Conservation (phyloP, 2,113 vertebrate genomes). For the Rhadina sibilatrix region DNA sequence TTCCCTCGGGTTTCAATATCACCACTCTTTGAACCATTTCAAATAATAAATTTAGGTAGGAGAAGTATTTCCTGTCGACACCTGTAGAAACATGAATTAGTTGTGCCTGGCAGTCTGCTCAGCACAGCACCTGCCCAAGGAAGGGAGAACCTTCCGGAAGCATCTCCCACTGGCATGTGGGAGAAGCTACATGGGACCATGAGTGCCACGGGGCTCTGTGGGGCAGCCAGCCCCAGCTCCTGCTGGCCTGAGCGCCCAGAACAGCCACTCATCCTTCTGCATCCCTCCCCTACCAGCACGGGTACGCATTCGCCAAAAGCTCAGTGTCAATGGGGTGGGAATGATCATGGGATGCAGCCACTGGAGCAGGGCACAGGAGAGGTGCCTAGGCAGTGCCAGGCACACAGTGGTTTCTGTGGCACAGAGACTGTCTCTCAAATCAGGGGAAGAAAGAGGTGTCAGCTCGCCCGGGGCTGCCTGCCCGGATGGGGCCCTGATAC, state of each 20-base stretch:
- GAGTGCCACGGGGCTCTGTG: accelerated
- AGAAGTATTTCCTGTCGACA: neutral
- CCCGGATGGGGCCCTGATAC: neutral
- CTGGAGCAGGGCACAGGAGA: neutral
- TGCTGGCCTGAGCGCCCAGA: accelerated
- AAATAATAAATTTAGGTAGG: neutral
- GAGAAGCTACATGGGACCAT: neutral
- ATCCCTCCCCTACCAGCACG: neutral
- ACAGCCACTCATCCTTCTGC: neutral
- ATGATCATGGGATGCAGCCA: neutral
- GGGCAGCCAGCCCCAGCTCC: neutral
- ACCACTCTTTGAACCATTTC: neutral
- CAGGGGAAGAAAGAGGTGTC: neutral
- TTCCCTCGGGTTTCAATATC: neutral
- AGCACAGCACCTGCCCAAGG: neutral
- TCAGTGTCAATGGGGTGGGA: neutral
- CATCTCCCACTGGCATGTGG: neutral
- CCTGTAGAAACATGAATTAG: neutral
- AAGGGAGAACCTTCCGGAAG: neutral
- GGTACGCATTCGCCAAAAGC: neutral
- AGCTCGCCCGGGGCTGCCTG: accelerated
- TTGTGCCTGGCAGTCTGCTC: neutral
- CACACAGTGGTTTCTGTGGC: neutral
- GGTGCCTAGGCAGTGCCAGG: neutral
- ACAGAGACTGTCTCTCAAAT: neutral